These are phyloP conservation scores for Heterodera filipjevi DNA, from an alignment of 2,888 invertebrate genomes.

Conservation along the genomic window DNA sequence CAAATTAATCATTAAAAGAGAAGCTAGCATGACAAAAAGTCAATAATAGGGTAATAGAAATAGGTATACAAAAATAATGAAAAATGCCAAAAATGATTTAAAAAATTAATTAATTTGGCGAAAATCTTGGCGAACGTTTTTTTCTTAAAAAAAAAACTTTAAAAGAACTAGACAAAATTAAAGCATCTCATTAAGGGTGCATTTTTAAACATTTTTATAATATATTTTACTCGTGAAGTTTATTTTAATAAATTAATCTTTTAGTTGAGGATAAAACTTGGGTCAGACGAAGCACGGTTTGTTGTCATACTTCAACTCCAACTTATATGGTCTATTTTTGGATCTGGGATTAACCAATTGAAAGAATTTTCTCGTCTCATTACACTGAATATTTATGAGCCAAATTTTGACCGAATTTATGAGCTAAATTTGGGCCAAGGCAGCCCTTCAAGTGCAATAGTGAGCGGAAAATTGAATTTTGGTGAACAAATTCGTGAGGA, in stretches of 20 bases:
- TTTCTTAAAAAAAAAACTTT: no score
- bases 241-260: background rate
- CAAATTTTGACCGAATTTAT: background rate
- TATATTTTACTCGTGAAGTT: background rate
- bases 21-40: no score
- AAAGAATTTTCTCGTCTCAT: background rate
- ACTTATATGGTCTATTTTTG: background rate
- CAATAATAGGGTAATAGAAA: no score
- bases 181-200: no score
- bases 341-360: no score
- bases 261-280: background rate
- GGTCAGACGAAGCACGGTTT: background rate
- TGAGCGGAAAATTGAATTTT: background rate
- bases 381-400: background rate
- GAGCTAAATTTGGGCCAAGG: background rate
- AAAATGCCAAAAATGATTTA: no score
- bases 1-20: no score
- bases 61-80: no score
- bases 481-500: background rate
- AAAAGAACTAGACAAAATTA: no score
- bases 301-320: background rate
- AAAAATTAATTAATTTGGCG: no score
- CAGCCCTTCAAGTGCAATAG: background rate
- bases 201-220: no score
- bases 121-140: no score